phyloP scores from a whole-genome alignment of 1,140 invertebrate species.

The Oryzaephilus surinamensis region DNA sequence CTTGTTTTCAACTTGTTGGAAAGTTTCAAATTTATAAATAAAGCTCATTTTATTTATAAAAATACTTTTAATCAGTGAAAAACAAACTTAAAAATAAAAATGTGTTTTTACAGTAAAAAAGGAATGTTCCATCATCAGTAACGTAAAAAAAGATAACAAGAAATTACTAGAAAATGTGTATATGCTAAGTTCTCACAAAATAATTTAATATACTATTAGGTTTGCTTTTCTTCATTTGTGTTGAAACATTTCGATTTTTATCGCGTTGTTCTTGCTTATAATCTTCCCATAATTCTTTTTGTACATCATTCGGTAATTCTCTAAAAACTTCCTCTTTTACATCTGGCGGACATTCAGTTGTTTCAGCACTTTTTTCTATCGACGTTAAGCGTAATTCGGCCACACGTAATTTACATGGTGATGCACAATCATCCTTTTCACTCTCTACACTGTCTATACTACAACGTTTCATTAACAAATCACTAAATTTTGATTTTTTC shows the following conservation, averaged over 20 bases:
- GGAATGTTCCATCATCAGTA: too few relatives aligned
- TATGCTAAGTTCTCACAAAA: conserved; percentile 42
- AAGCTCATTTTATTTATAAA: too few relatives aligned
- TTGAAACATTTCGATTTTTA: conserved; percentile 2
- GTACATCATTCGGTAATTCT: conserved; percentile 48
- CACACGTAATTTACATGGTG: conserved; percentile 50
- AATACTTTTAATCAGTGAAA: too few relatives aligned
- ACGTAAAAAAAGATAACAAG: too few relatives aligned
- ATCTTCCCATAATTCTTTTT: conserved; percentile 48
- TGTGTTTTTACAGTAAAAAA: too few relatives aligned
- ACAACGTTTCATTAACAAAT: conserved; percentile 34
- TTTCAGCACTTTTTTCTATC: conserved; percentile 41
- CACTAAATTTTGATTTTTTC: conserved; percentile 50
- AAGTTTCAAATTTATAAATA: too few relatives aligned
- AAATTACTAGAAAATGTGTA: too few relatives aligned
- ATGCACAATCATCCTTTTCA: conserved; percentile 41
- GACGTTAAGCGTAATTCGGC: conserved; percentile 48
- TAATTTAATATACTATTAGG: conserved; percentile 48
- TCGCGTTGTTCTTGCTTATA: conserved; percentile 37
- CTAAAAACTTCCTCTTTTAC: conserved; percentile 50
- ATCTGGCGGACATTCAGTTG: conserved; percentile 42
- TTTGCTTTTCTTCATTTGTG: conserved; percentile 40
- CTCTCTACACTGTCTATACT: conserved; percentile 35
- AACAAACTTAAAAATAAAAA: too few relatives aligned
- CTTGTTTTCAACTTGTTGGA: too few relatives aligned